These are phyloP conservation scores for Otus sunia DNA, from an alignment of 2,113 vertebrate genomes.

Conservation along the genomic window DNA sequence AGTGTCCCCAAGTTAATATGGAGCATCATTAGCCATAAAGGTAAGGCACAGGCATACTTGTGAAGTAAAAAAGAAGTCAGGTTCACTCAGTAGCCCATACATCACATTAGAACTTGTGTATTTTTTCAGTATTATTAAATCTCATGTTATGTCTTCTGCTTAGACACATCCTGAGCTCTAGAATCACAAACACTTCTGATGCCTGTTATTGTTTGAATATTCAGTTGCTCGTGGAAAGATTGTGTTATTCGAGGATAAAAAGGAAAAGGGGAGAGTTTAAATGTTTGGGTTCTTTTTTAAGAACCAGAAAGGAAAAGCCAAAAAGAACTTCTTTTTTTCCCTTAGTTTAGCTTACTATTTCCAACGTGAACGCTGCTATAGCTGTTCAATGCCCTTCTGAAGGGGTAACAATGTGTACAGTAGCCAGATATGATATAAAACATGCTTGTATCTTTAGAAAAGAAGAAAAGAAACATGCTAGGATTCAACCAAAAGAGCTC, in stretches of 20 bases:
- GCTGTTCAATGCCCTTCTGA: constrained; percentile 55
- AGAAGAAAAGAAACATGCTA: constrained; percentile 68
- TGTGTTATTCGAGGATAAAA: constrained; percentile 38
- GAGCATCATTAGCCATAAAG: background rate
- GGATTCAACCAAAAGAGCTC: constrained; percentile 58
- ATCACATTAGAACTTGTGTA: background rate
- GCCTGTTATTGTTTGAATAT: constrained; percentile 54
- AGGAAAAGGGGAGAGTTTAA: constrained; percentile 62
- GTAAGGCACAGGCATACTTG: background rate
- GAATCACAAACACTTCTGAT: background rate
- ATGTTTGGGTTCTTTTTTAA: constrained; percentile 65
- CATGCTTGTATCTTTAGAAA: constrained; percentile 65
- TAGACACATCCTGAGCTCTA: constrained; percentile 14
- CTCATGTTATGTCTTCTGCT: background rate
- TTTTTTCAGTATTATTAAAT: background rate
- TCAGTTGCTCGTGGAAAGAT: constrained; percentile 1
- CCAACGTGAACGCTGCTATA: background rate
- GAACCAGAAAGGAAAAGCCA: constrained; percentile 32
- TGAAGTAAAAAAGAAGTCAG: background rate
- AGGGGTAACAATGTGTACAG: constrained; percentile 59
- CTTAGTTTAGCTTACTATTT: constrained; percentile 55
- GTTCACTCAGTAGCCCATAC: background rate
- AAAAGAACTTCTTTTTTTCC: constrained; percentile 43
- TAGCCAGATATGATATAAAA: constrained; percentile 58
- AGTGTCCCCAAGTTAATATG: background rate